These are phyloP conservation scores for Paramuricea clavata DNA, from an alignment of 92 coral and sea anemone species.

Conservation along the genomic window DNA sequence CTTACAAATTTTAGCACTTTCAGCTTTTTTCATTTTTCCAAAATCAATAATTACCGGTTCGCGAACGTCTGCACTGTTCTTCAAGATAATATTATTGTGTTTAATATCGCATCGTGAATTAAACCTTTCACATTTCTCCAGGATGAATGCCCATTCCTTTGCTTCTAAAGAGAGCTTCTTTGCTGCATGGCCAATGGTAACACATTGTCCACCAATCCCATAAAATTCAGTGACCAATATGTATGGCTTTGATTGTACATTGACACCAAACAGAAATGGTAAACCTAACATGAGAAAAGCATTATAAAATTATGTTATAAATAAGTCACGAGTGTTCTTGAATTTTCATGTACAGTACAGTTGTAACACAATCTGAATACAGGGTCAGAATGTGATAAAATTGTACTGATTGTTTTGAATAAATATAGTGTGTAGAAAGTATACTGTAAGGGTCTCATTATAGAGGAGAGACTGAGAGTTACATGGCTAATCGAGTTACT, in stretches of 20 bases:
- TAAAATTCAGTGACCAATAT: constrained; percentile 52
- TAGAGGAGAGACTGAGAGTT: no score
- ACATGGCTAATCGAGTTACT: no score
- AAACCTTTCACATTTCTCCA: constrained; percentile 37
- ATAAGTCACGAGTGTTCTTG: no score
- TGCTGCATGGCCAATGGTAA: constrained; percentile 44
- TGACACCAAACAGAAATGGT: constrained; percentile 52
- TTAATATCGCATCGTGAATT: constrained; percentile 61
- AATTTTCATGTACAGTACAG: no score
- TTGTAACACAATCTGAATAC: no score
- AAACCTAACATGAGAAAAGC: background rate
- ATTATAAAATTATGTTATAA: no score
- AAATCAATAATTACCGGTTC: constrained; percentile 45
- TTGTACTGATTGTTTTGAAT: no score
- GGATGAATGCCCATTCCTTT: constrained; percentile 39
- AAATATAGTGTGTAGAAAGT: no score
- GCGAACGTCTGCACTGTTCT: constrained; percentile 20
- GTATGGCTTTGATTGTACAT: constrained; percentile 29
- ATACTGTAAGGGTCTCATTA: no score
- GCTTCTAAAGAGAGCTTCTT: constrained; percentile 9
- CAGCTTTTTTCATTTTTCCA: constrained; percentile 33
- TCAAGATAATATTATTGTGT: constrained; percentile 46
- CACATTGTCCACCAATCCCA: constrained; percentile 25
- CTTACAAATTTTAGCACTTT: constrained; percentile 18
- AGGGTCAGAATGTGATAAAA: no score